phyloP scores from a whole-genome alignment of 2,888 invertebrate genomes.

The Alviniconcha strummeri region DNA sequence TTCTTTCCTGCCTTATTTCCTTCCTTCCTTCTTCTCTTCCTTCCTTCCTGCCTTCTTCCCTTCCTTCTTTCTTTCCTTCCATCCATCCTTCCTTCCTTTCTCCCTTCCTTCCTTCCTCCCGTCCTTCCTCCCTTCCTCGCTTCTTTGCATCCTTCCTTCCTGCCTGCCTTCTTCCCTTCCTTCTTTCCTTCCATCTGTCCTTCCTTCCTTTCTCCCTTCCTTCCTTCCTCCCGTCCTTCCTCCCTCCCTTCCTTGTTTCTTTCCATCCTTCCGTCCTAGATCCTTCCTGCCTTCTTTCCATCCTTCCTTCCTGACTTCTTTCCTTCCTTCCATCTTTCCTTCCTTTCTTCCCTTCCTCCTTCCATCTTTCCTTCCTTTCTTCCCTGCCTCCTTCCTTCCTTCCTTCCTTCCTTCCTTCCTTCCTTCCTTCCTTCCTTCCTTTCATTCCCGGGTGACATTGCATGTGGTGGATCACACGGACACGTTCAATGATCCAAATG shows the following conservation, averaged over 20 bases:
- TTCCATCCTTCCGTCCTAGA: neutral
- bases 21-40: neutral
- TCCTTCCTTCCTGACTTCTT: too few species aligned
- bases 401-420: constrained; percentile 18
- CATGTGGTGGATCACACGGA: too few species aligned
- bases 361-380: neutral
- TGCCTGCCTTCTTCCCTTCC: constrained; percentile 5
- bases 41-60: neutral
- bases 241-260: neutral
- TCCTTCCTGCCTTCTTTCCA: neutral
- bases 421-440: constrained; percentile 2
- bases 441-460: too few species aligned
- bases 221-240: neutral
- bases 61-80: neutral
- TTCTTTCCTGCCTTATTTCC: neutral
- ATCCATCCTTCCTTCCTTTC: neutral
- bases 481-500: too few species aligned
- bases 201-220: neutral
- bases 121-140: too few species aligned
- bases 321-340: too few species aligned
- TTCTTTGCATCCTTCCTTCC: too few species aligned
- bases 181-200: too few species aligned
- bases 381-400: constrained; percentile 3
- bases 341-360: neutral
- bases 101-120: neutral